phyloP scores from a whole-genome alignment of 2,888 invertebrate genomes.

The Drosophila kuntzei region DNA sequence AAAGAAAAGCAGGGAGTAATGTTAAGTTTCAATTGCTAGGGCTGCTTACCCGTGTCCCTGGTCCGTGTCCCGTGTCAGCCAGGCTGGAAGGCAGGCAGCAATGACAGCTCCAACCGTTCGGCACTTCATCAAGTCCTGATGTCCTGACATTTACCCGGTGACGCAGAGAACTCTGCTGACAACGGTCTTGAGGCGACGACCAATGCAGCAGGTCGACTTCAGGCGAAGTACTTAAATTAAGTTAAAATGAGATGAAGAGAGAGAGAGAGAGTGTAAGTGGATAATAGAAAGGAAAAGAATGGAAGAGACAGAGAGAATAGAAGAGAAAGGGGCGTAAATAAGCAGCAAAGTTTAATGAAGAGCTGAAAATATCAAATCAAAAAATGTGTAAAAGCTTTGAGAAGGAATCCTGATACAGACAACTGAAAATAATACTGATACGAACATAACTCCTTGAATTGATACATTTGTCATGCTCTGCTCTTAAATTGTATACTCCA shows the following conservation, averaged over 20 bases:
- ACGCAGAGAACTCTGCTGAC: constrained; percentile 48
- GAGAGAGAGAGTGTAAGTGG: not conserved
- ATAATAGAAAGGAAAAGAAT: not conserved
- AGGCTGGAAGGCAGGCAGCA: constrained; percentile 15
- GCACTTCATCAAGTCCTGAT: constrained; percentile 64
- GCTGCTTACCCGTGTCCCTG: constrained; percentile 53
- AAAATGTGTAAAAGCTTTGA: constrained; percentile 3
- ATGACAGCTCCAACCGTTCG: constrained; percentile 50
- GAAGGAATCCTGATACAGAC: not conserved
- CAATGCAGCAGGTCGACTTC: constrained; percentile 34
- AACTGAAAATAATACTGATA: not conserved
- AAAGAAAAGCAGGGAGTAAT: constrained; percentile 26
- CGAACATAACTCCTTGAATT: not conserved
- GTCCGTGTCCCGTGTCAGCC: constrained; percentile 59
- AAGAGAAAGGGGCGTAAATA: constrained; percentile 27
- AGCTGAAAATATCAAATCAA: constrained; percentile 27
- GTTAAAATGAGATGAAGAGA: constrained; percentile 45
- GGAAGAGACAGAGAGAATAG: not conserved
- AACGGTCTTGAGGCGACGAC: constrained; percentile 37
- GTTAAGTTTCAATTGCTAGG: constrained; percentile 54
- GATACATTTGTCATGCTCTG: not conserved
- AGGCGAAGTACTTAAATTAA: constrained; percentile 55
- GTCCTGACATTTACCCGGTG: constrained; percentile 45
- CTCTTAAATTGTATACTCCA: not conserved
- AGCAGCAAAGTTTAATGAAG: constrained; percentile 55